Evolutionary conservation across 1,140 invertebrate genomes (phyloP).

Genomic region (Zaprionus tsacasi): DNA sequence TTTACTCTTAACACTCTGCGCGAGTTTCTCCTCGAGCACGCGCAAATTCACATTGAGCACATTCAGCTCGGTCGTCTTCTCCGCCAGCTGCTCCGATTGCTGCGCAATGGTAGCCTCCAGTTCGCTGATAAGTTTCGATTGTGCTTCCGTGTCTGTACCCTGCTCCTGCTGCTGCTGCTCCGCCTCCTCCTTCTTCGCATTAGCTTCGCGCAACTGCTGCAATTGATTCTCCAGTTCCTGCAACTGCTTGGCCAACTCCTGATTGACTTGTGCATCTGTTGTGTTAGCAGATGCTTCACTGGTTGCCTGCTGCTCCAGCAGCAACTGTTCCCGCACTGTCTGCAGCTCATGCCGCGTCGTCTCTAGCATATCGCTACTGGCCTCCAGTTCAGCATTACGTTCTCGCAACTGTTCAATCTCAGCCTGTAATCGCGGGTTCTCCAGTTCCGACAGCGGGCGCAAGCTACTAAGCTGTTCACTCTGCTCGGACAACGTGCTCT

Average conservation of each 20-base stretch:
- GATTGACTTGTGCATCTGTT: conserved; percentile 68
- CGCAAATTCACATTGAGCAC: conserved; percentile 83
- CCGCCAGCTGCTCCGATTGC: conserved; percentile 84
- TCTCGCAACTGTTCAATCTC: conserved; percentile 41
- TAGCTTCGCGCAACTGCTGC: conserved; percentile 47
- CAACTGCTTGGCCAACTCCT: conserved; percentile 78
- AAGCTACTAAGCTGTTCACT: conserved; percentile 40
- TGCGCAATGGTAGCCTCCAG: conserved; percentile 85
- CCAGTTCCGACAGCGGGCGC: conserved; percentile 46
- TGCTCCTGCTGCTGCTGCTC: neutral
- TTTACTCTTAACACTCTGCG: conserved; percentile 71
- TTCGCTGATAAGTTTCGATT: conserved; percentile 77
- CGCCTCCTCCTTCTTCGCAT: conserved; percentile 11
- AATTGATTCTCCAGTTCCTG: conserved; percentile 65
- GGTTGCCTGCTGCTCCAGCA: conserved; percentile 91
- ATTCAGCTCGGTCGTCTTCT: conserved; percentile 85
- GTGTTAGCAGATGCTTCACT: neutral
- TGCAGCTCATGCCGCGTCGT: conserved; percentile 70
- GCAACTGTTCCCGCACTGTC: conserved; percentile 84
- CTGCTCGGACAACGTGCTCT: conserved; percentile 33
- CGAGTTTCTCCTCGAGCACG: conserved; percentile 85
- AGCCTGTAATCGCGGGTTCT: conserved; percentile 44
- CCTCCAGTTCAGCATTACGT: conserved; percentile 53
- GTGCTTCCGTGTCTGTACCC: conserved; percentile 16
- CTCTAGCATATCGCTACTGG: conserved; percentile 62